Percentiles rank a stretch among this genome's conserved stretches.
phyloP scores from a whole-genome alignment of 2,113 vertebrate species.

The Catagonus wagneri region DNA sequence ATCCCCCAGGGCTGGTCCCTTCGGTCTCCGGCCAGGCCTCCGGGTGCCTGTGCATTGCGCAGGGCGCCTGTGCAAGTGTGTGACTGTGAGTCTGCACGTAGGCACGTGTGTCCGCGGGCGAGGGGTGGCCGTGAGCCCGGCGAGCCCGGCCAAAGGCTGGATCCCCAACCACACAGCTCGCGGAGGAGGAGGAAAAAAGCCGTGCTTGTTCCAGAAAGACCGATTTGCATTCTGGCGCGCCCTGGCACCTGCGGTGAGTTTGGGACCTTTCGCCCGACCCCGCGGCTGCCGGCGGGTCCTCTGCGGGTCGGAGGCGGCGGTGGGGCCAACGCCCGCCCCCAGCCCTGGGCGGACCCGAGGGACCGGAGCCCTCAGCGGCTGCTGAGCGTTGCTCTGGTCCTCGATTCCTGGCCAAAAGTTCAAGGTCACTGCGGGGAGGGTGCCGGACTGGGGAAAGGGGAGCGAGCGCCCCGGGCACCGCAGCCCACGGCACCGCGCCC shows the following conservation, averaged over 20 bases:
- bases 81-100: too few species aligned
- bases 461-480: fast-evolving
- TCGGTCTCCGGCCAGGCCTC: neutral
- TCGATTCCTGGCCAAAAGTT: neutral
- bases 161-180: neutral
- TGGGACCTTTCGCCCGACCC: neutral
- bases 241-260: neutral
- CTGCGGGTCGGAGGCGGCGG: neutral
- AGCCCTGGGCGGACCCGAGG: neutral
- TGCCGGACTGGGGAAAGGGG: too few species aligned
- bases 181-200: neutral
- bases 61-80: neutral
- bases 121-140: too few species aligned
- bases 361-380: neutral
- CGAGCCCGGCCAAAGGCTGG: neutral
- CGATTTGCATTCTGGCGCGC: fast-evolving
- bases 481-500: neutral
- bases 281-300: neutral
- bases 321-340: neutral
- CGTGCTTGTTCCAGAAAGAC: neutral
- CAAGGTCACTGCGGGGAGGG: fast-evolving
- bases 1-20: neutral
- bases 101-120: neutral
- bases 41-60: neutral
- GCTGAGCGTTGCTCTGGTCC: neutral